These are phyloP conservation scores for Pelecanus crispus DNA, from an alignment of 2,113 vertebrate genomes.

Conservation along the genomic window DNA sequence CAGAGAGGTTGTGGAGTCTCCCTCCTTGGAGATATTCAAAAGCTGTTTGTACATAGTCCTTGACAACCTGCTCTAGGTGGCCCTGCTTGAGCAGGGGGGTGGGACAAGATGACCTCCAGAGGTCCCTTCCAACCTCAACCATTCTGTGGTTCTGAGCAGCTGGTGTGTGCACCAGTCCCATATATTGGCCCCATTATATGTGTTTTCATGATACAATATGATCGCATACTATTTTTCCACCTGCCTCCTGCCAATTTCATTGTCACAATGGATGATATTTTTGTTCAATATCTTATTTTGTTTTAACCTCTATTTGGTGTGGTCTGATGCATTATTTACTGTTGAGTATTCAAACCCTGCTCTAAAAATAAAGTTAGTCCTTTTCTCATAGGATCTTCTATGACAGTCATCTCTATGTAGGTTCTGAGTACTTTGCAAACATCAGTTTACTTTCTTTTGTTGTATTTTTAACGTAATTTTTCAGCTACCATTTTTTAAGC, in stretches of 20 bases:
- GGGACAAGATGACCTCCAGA: no score
- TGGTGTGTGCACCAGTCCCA: neutral
- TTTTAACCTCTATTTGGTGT: neutral
- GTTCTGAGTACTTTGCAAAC: neutral
- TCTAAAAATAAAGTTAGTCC: neutral
- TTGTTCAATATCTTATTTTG: neutral
- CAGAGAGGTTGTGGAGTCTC: no score
- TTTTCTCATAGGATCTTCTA: neutral
- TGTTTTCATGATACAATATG: neutral
- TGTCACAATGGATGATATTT: neutral
- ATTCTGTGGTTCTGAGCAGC: neutral
- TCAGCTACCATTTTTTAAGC: neutral
- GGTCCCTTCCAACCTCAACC: neutral
- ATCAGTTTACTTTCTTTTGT: neutral
- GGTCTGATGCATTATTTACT: neutral
- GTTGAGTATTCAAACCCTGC: neutral
- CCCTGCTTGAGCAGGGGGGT: no score
- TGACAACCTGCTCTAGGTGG: no score
- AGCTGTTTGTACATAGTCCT: no score
- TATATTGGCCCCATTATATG: neutral
- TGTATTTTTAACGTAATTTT: neutral
- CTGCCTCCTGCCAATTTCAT: neutral
- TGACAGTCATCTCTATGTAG: neutral
- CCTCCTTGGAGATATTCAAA: no score
- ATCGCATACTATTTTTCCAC: neutral